Conservation (phyloP, 64 coral and sea anemone genomes). For the Pocillopora damicornis region DNA sequence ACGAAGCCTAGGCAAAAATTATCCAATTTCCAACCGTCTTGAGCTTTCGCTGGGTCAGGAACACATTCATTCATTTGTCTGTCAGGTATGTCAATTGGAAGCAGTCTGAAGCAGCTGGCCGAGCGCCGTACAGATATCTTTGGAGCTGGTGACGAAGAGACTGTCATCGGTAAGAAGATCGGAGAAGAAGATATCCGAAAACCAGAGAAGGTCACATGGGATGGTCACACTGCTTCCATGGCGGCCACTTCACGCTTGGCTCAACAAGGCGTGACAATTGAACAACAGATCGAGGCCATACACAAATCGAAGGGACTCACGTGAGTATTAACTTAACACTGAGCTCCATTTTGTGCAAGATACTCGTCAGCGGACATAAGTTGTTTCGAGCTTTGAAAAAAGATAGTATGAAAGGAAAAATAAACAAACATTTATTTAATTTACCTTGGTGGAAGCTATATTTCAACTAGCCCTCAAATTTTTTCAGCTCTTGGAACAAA, state of each 20-base stretch:
- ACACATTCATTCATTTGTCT: background rate
- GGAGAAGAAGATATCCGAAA: constrained; percentile 90
- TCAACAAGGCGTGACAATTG: constrained; percentile 83
- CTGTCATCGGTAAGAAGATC: constrained; percentile 93
- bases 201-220: constrained; percentile 99
- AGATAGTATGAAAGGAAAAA: too few relatives aligned
- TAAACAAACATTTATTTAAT: too few relatives aligned
- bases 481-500: too few relatives aligned
- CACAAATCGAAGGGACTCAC: constrained; percentile 95
- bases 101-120: constrained; percentile 94
- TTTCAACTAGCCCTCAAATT: too few relatives aligned
- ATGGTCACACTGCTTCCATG: constrained; percentile 97
- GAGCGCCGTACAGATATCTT: constrained; percentile 99
- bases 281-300: constrained; percentile 97
- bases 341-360: background rate
- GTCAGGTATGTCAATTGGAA: constrained; percentile 88
- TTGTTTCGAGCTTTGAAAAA: too few relatives aligned
- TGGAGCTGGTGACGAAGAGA: constrained; percentile 96
- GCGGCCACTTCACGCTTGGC: constrained; percentile 89
- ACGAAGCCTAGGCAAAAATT: too few relatives aligned
- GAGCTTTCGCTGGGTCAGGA: background rate
- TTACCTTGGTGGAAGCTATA: too few relatives aligned
- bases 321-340: constrained; percentile 40
- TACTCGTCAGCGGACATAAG: too few relatives aligned
- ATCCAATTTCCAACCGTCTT: background rate